A percentile compares a stretch with the other conserved stretches of the same genome.
These are phyloP conservation scores for Regulus satrapa DNA, from an alignment of 2,113 vertebrate genomes.

Conservation along the genomic window DNA sequence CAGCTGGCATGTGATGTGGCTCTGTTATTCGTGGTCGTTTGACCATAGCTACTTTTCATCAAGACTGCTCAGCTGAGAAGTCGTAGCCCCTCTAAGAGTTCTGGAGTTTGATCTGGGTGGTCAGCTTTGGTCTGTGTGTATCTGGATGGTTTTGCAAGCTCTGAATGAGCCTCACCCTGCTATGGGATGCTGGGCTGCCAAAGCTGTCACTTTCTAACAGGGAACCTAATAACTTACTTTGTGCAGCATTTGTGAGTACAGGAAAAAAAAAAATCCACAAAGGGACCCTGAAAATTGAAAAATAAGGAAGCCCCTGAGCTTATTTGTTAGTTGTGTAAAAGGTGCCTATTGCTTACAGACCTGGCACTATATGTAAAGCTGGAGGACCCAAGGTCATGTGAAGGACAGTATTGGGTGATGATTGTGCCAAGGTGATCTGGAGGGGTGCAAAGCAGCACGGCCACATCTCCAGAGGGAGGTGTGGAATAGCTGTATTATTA, in stretches of 20 bases:
- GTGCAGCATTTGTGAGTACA: not conserved
- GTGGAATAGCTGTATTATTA: not conserved
- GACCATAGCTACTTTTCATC: not conserved
- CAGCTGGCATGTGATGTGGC: not conserved
- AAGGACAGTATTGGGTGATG: not conserved
- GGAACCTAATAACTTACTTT: not conserved
- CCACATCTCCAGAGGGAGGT: not conserved
- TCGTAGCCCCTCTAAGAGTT: not conserved
- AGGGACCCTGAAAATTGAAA: not conserved
- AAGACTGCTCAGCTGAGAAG: not conserved
- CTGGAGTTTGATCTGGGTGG: not conserved
- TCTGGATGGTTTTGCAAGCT: not conserved
- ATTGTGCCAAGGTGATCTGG: not conserved
- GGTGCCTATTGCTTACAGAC: not conserved
- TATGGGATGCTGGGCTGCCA: not conserved
- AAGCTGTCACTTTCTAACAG: not conserved
- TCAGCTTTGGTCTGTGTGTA: not conserved
- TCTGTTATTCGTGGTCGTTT: not conserved
- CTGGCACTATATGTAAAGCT: not conserved
- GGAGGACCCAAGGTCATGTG: not conserved
- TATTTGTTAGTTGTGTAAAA: not conserved
- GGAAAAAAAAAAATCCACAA: not conserved
- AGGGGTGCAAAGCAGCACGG: not conserved
- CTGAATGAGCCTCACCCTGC: not conserved
- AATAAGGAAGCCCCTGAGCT: not conserved